Base-by-base conservation (phyloP, 1,140 invertebrate species). In the Propsilocerus akamusi region DNA sequence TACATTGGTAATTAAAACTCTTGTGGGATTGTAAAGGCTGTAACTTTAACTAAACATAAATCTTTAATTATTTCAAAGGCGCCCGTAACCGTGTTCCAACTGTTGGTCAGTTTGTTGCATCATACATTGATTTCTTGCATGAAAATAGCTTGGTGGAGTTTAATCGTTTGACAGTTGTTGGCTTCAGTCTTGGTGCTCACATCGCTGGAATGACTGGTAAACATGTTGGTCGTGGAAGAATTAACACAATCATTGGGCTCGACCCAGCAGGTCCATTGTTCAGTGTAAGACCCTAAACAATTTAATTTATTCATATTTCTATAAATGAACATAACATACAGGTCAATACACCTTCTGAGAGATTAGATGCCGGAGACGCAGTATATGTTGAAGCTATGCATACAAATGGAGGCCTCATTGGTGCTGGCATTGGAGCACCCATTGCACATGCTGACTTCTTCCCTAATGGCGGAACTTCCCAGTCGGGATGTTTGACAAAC, bases 371-470 rank as follows among this genome's bases (percentile, higher is more conserved):
- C 28, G 68, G 66, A 34, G 82, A 86, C 58, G 82, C 77, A 0
- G 53, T 71, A 5, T 77, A 79, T 55, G 81, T 86, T 1, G 78
- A 84, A 61, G 75, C 81, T 1, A 75, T 87, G 51, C 83, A 87
- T 57, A 83, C 83, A 0, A 77, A 80, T 55, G 76, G 70, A 17
- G 76, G 76, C 11, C 65, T 72, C 51, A 65, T 80, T 23, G 34
- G 34, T 20, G 34, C 12, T 41, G 78, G 72, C 53, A 77, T 78
- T 54, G 60, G 62, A 26, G 71, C 69, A 2, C 70, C 74, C 0
- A 58, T 80, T 48, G 79, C 79, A 3, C 72, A 81, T 57, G 76
- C 73, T 32, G 81, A 86, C 62, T 85, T 81, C 58, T 82, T 76
- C 59, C 76, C 78, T 12, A 82, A 83, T 58, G 79, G 78, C 25